phyloP scores from a whole-genome alignment of 23 tunicate species.

The Ciona savignyi region DNA sequence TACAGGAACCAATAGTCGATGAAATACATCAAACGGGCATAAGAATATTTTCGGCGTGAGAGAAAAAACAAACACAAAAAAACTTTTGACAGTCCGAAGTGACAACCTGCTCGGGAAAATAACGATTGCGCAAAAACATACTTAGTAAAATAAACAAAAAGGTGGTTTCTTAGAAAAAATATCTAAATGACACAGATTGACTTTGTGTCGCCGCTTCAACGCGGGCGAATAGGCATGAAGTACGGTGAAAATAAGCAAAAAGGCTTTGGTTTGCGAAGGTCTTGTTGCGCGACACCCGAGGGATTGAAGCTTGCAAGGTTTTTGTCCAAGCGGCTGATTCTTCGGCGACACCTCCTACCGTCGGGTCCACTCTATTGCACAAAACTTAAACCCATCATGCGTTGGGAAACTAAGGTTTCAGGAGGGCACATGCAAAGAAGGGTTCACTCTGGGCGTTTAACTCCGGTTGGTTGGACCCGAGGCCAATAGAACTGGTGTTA shows the following conservation, averaged over 20 bases:
- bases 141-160: neutral
- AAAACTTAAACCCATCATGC: neutral
- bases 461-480: neutral
- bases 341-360: too few species aligned
- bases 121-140: neutral
- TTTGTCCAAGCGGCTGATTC: too few species aligned
- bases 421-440: neutral
- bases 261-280: too few species aligned
- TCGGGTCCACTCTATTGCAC: neutral
- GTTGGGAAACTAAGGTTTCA: neutral
- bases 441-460: too few species aligned
- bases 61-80: neutral
- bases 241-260: neutral
- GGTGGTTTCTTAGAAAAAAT: neutral
- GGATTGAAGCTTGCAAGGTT: too few species aligned
- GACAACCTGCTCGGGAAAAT: neutral
- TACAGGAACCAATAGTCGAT: constrained; percentile 5
- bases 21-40: constrained; percentile 2
- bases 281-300: too few species aligned
- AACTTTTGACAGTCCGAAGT: neutral
- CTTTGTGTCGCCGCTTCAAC: neutral
- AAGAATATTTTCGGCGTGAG: neutral
- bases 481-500: too few species aligned
- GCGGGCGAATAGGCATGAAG: neutral
- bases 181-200: neutral